Evolutionary conservation across 1,140 invertebrate genomes (phyloP).

Genomic region (Caenorhabditis brenneri): DNA sequence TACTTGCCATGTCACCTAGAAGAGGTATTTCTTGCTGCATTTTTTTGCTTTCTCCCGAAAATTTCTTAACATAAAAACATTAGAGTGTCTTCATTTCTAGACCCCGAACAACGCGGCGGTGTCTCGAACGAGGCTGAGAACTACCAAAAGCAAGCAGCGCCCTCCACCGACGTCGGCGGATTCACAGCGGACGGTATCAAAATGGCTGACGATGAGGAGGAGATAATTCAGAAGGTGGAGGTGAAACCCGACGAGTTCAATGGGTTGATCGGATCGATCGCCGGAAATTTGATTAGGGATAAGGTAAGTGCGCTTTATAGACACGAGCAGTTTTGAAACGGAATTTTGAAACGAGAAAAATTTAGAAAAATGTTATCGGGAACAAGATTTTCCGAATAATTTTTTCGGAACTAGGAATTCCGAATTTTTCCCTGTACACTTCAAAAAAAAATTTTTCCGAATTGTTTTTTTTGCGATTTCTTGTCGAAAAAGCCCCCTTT

Average conservation of each 20-base stretch:
- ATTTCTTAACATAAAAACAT: not conserved
- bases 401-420: no score
- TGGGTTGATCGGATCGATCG: constrained; percentile 69
- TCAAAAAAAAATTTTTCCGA: no score
- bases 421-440: no score
- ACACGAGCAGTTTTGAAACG: constrained; percentile 20
- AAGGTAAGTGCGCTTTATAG: no score
- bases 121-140: not conserved
- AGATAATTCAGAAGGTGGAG: constrained; percentile 60
- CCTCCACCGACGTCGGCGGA: not conserved
- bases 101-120: not conserved
- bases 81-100: not conserved
- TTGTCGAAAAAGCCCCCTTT: no score
- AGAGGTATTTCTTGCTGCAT: not conserved
- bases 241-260: constrained; percentile 66
- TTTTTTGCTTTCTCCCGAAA: not conserved
- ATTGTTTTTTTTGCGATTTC: no score
- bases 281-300: constrained; percentile 66
- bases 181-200: constrained; percentile 20
- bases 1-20: not conserved
- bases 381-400: no score
- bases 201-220: constrained; percentile 54
- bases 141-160: not conserved
- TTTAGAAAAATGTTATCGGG: not conserved
- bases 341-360: not conserved